Evolutionary conservation across 2,888 invertebrate genomes (phyloP), one percentile per base, ranked within the genome.

Genomic region (Oegoconia quadripuncta): DNA sequence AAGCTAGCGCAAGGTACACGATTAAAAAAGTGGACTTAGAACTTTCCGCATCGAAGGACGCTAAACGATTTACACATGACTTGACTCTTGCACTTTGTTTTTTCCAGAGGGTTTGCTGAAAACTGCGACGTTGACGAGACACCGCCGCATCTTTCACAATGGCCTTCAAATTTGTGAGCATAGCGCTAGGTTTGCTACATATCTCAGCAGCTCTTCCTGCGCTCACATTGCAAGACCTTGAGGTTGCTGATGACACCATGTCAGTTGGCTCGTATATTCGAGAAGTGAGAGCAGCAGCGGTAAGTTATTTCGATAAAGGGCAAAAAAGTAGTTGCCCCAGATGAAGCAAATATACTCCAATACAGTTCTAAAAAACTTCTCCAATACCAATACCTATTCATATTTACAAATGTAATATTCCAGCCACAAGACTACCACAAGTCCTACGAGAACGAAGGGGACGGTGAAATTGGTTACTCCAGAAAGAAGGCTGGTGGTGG

Each of bases 381-480:
- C n/a, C n/a, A n/a, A n/a, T n/a, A n/a, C n/a, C n/a, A n/a, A n/a
- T n/a, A n/a, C n/a, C n/a, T n/a, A n/a, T n/a, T n/a, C n/a, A n/a
- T n/a, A n/a, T n/a, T n/a, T n/a, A n/a, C n/a, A n/a, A n/a, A n/a
- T n/a, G n/a, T n/a, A n/a, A n/a, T n/a, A n/a, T 15, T 23, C 51
- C 51, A 82, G 77, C 78, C 79, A 2, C 64, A 77, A 36, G 68
- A 80, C 48, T 91, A 88, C 70, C 83, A 91, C 62, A 90, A 88
- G 64, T 84, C 88, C 0, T 91, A 90, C 56, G 89, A 90, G 9
- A 89, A 88, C 48, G 90, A 90, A 36, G 91, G 90, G 0, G 90
- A 91, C 36, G 91, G 90, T 14, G 90, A 90, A 44, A 90, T 91
- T 41, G 93, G 93, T 2, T 93, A 91, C 70, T 88, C 90, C 30